A percentile compares a stretch with the other conserved stretches of the same genome.
Evolutionary conservation across 2,797 vertebrate species (phyloP).

Genomic region (Kryptolebias ocellatus): DNA sequence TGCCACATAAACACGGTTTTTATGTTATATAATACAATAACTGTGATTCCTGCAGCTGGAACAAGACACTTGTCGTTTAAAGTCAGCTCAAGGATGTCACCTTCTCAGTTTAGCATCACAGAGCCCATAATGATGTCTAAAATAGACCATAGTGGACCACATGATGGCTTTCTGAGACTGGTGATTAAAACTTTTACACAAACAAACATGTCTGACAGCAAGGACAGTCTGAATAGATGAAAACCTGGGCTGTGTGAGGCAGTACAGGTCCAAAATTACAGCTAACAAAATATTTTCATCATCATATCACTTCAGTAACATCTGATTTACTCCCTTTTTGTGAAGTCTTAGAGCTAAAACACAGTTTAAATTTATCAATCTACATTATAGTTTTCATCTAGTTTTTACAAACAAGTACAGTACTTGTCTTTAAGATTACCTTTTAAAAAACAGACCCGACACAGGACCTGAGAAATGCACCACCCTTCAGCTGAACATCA

Average conservation of each 20-base stretch:
- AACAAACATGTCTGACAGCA: background rate
- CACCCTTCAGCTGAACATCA: no score
- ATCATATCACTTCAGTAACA: no score
- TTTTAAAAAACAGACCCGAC: no score
- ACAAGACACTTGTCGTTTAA: constrained; percentile 43
- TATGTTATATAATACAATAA: background rate
- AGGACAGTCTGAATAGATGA: background rate
- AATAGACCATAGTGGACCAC: constrained; percentile 22
- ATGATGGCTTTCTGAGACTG: background rate
- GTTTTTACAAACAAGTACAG: background rate
- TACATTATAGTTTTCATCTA: background rate
- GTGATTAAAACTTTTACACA: background rate
- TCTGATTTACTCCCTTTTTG: background rate
- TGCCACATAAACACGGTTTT: background rate
- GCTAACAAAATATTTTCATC: no score
- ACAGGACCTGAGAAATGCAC: no score
- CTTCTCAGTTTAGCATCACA: constrained; percentile 55
- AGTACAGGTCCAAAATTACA: background rate
- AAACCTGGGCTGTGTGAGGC: background rate
- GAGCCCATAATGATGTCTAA: constrained; percentile 10
- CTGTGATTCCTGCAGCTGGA: constrained; percentile 33
- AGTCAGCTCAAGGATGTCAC: constrained; percentile 52
- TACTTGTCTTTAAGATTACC: background rate
- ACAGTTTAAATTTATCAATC: background rate
- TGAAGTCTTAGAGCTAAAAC: background rate